Conservation (phyloP, 2,888 invertebrate genomes). For the Rapana venosa region DNA sequence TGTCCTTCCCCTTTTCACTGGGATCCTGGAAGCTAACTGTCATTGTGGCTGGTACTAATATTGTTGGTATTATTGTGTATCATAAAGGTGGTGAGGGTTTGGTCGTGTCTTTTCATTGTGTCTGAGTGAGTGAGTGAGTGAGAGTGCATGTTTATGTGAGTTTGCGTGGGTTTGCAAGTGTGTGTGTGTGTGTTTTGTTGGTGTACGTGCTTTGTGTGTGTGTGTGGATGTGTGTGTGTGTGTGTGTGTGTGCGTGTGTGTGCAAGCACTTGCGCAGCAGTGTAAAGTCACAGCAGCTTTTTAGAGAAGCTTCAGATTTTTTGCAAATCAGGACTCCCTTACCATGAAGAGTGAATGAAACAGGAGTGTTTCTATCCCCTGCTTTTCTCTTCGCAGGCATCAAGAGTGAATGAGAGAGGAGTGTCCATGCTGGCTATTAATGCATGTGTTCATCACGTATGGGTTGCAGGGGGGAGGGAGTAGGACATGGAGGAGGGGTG, state of each 20-base stretch:
- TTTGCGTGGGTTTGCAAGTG: neutral
- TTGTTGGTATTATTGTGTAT: too few species aligned
- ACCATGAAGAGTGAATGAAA: neutral
- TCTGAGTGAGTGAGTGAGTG: neutral
- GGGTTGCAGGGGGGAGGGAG: too few species aligned
- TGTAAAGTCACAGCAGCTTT: neutral
- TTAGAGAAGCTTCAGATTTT: neutral
- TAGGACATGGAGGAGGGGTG: too few species aligned
- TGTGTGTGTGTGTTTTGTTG: neutral
- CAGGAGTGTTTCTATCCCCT: neutral
- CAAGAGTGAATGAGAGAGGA: neutral
- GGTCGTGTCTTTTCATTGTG: too few species aligned
- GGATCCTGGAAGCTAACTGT: too few species aligned
- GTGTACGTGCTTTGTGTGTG: neutral
- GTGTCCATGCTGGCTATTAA: neutral
- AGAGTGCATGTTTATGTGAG: neutral
- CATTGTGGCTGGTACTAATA: too few species aligned
- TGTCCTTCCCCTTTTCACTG: too few species aligned
- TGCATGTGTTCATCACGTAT: neutral
- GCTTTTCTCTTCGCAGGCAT: neutral
- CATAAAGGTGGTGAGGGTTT: too few species aligned
- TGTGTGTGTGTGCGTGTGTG: constrained; percentile 8
- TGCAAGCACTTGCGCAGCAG: neutral
- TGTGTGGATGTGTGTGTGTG: neutral
- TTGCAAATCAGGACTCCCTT: neutral